phyloP scores from a whole-genome alignment of 2,797 vertebrate species.

The Steatocranus sp. region DNA sequence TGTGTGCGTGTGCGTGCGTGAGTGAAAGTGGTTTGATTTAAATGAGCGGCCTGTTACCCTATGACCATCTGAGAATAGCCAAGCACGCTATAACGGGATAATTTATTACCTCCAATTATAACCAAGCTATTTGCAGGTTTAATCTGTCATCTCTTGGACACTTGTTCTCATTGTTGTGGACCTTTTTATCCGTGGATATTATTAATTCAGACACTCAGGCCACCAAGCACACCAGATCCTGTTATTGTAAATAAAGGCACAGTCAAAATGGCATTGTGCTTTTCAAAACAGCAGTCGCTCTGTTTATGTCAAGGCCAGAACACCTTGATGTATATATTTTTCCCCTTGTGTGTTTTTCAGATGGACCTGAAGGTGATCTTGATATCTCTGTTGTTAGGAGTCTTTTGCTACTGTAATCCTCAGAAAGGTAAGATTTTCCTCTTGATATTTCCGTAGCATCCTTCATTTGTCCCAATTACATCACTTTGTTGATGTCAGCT shows the following conservation, averaged over 20 bases:
- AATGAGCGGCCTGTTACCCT: slow-evolving; percentile 34
- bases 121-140: slow-evolving; percentile 21
- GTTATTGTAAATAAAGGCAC: background rate
- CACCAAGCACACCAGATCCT: background rate
- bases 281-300: background rate
- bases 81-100: slow-evolving; percentile 6
- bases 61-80: slow-evolving; percentile 46
- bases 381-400: slow-evolving; percentile 72
- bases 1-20: background rate
- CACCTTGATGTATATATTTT: background rate
- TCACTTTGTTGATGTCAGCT: background rate
- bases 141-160: slow-evolving; percentile 9
- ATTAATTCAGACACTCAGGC: background rate
- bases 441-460: background rate
- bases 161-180: background rate
- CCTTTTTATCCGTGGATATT: slow-evolving; percentile 4
- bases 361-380: slow-evolving; percentile 81
- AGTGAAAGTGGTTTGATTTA: slow-evolving; percentile 25
- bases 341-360: slow-evolving; percentile 68
- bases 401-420: slow-evolving; percentile 74
- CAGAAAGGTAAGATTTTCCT: slow-evolving; percentile 82
- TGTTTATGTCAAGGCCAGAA: background rate
- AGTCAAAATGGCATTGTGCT: background rate
- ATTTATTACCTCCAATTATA: slow-evolving; percentile 49
- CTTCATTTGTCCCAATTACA: background rate